A percentile compares a stretch with the other conserved stretches of the same genome.
Evolutionary conservation across 1,140 invertebrate genomes (phyloP).

Genomic region (Probaryconus sp.): DNA sequence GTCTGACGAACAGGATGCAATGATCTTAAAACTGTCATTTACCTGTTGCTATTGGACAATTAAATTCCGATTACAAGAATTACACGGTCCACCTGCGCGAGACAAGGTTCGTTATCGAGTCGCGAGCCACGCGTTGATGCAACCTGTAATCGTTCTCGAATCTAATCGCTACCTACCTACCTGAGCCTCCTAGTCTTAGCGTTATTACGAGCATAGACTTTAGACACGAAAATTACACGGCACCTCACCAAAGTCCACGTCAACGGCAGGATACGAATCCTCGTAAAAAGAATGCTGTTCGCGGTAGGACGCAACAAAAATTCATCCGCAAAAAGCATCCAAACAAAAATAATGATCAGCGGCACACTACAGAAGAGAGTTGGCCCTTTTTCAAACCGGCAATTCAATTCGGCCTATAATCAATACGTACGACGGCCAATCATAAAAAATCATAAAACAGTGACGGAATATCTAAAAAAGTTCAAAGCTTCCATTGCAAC

Average conservation of each 20-base stretch:
- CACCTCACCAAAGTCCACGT: constrained; percentile 25
- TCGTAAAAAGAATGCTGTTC: constrained; percentile 28
- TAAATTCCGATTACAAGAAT: constrained; percentile 46
- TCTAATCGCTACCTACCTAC: constrained; percentile 61
- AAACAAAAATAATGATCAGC: constrained; percentile 28
- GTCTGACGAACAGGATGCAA: neutral
- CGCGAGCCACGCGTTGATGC: constrained; percentile 47
- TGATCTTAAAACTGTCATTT: constrained; percentile 43
- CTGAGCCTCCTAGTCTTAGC: constrained; percentile 36
- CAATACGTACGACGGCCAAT: constrained; percentile 21
- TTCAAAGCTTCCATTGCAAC: neutral
- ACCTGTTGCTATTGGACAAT: constrained; percentile 31
- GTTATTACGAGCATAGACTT: constrained; percentile 30
- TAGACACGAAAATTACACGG: constrained; percentile 54
- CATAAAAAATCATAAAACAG: constrained; percentile 23
- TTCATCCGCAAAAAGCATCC: constrained; percentile 28
- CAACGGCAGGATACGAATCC: constrained; percentile 11
- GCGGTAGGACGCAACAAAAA: constrained; percentile 43
- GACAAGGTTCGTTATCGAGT: constrained; percentile 47
- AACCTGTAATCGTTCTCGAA: constrained; percentile 58
- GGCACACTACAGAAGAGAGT: constrained; percentile 9
- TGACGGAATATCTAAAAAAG: constrained; percentile 3
- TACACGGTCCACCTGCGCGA: constrained; percentile 44
- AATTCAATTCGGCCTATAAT: constrained; percentile 49
- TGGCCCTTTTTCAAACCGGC: constrained; percentile 4